Conservation (phyloP, 1,140 invertebrate genomes). For the Caenorhabditis inopinata region DNA sequence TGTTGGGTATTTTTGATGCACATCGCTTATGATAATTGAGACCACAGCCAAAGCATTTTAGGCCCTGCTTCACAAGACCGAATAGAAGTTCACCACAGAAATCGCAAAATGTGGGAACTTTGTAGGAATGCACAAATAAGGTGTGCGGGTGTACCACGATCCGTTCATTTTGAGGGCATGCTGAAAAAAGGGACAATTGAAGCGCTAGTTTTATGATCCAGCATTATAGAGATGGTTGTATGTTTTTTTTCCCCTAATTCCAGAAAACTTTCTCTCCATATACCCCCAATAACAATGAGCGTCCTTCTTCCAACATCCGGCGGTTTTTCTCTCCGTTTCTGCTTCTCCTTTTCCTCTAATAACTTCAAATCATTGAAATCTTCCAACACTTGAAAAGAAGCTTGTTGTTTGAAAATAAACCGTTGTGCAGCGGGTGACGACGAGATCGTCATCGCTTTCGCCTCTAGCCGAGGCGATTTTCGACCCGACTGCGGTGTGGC, state of each 20-base stretch:
- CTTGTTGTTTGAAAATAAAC: neutral
- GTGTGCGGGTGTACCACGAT: slow-evolving; percentile 78
- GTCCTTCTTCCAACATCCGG: slow-evolving; percentile 16
- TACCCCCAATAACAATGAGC: neutral
- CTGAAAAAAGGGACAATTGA: slow-evolving; percentile 47
- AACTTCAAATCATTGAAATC: neutral
- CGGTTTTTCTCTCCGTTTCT: neutral
- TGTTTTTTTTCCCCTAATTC: too few species aligned
- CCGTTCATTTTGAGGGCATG: slow-evolving; percentile 64
- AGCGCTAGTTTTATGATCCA: too few species aligned
- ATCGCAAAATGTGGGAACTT: slow-evolving; percentile 97
- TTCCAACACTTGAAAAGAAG: neutral
- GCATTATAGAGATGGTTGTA: too few species aligned
- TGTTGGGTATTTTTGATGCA: slow-evolving; percentile 96
- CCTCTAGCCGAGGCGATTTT: neutral
- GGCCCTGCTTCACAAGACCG: slow-evolving; percentile 91
- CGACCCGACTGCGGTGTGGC: neutral
- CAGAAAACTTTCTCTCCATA: too few species aligned
- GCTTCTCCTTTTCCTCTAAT: neutral
- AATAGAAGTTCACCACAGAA: slow-evolving; percentile 99
- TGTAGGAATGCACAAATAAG: slow-evolving; percentile 92
- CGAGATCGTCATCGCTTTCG: slow-evolving; percentile 9
- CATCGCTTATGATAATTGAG: slow-evolving; percentile 97
- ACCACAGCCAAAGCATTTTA: slow-evolving; percentile 94
- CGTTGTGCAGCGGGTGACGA: neutral